A percentile compares a stretch with the other conserved stretches of the same genome.
Evolutionary conservation across 2,888 invertebrate species (phyloP).

Genomic region (Mellilla xanthometata): DNA sequence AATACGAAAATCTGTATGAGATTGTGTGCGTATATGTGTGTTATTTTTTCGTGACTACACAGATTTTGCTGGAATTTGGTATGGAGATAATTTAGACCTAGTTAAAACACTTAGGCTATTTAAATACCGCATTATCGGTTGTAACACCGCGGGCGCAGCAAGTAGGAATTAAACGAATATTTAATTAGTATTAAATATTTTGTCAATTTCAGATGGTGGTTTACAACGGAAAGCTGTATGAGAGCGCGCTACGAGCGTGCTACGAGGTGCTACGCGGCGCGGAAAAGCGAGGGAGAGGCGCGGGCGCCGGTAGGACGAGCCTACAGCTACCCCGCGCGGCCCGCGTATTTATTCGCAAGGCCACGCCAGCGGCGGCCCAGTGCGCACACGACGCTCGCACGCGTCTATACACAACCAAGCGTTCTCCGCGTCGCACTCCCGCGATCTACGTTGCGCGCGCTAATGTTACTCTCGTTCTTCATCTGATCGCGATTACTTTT

Average conservation of each 20-base stretch:
- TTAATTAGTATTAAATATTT: no score
- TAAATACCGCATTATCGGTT: no score
- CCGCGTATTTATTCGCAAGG: constrained; percentile 80
- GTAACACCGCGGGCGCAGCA: no score
- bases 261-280: constrained; percentile 47
- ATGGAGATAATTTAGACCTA: no score
- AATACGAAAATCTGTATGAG: no score
- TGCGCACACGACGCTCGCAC: constrained; percentile 75
- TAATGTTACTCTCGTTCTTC: constrained; percentile 59
- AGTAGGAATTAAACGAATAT: no score
- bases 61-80: no score
- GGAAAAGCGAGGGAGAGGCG: constrained; percentile 54
- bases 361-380: constrained; percentile 75
- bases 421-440: constrained; percentile 55
- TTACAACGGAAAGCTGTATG: no score
- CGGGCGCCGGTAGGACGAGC: constrained; percentile 62
- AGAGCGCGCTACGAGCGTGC: constrained; percentile 56
- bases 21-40: no score
- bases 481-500: constrained; percentile 39
- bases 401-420: constrained; percentile 67
- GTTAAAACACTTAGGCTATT: no score
- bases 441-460: constrained; percentile 63
- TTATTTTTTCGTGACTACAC: no score
- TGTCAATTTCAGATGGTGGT: no score
- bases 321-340: constrained; percentile 51